phyloP scores from a whole-genome alignment of 1,140 invertebrate genomes.

The Diachasmimorpha longicaudata region DNA sequence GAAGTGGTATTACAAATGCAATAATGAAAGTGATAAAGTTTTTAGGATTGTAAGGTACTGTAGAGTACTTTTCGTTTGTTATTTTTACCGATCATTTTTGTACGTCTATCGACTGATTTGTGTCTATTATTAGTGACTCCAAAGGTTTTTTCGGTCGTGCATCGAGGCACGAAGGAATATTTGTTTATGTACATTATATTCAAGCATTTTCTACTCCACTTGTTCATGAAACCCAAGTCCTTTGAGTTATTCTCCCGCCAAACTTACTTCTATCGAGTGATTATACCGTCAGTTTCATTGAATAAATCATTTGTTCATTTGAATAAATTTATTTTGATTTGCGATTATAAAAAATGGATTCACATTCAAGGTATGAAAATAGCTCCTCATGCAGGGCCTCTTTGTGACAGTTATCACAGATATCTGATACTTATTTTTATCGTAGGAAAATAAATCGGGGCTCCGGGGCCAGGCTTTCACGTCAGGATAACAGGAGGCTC shows the following conservation, averaged over 20 bases:
- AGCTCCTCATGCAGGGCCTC: neutral
- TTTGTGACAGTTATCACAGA: neutral
- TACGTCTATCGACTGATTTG: neutral
- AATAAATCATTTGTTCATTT: neutral
- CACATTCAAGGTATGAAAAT: neutral
- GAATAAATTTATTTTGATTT: neutral
- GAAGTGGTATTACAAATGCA: neutral
- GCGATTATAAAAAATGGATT: neutral
- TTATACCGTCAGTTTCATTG: neutral
- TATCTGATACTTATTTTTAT: neutral
- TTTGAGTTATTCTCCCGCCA: neutral
- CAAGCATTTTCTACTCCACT: neutral
- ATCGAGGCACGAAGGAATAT: neutral
- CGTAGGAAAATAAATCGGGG: neutral
- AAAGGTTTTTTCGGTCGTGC: neutral
- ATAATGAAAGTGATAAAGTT: conserved; percentile 5
- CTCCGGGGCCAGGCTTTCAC: conserved; percentile 20
- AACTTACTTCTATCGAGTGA: neutral
- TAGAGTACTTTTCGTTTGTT: neutral
- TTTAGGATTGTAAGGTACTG: neutral
- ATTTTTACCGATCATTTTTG: neutral
- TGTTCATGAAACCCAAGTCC: neutral
- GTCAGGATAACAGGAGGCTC: conserved; percentile 52
- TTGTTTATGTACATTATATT: neutral
- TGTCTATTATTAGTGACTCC: neutral